Conservation (phyloP, 2,113 vertebrate species). For the Bubo blakistoni region DNA sequence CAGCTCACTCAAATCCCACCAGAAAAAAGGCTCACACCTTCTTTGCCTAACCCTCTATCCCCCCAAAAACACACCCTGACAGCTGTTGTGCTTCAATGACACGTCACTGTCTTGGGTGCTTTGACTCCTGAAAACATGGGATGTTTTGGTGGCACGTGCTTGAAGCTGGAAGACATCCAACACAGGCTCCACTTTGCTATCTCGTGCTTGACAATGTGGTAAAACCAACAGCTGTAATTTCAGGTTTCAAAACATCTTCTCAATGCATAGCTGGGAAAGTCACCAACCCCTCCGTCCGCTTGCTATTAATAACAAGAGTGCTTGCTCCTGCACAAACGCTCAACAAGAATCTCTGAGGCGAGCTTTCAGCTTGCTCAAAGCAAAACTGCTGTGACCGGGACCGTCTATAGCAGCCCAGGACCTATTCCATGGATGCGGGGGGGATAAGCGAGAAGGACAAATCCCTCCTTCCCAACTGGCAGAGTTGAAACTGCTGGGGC, state of each 20-base stretch:
- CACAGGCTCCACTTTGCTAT: neutral
- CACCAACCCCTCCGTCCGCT: neutral
- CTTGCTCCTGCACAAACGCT: rapidly evolving
- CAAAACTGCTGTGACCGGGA: neutral
- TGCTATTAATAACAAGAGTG: neutral
- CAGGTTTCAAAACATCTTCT: neutral
- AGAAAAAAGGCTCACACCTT: neutral
- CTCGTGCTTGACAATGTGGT: rapidly evolving
- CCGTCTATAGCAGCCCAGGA: neutral
- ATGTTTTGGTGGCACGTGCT: neutral
- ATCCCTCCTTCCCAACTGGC: neutral
- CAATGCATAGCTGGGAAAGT: neutral
- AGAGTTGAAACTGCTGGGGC: neutral
- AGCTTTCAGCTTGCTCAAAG: neutral
- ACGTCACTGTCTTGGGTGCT: neutral
- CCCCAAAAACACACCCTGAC: neutral
- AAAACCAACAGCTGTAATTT: neutral
- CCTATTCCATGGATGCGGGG: neutral
- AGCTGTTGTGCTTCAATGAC: neutral
- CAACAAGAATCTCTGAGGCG: neutral
- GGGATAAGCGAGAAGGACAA: neutral
- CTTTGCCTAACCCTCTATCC: neutral
- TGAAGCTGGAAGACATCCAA: neutral
- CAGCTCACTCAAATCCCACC: neutral
- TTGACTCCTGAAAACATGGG: neutral